phyloP scores from a whole-genome alignment of 1,140 invertebrate species.

The Globodera ellingtonae region DNA sequence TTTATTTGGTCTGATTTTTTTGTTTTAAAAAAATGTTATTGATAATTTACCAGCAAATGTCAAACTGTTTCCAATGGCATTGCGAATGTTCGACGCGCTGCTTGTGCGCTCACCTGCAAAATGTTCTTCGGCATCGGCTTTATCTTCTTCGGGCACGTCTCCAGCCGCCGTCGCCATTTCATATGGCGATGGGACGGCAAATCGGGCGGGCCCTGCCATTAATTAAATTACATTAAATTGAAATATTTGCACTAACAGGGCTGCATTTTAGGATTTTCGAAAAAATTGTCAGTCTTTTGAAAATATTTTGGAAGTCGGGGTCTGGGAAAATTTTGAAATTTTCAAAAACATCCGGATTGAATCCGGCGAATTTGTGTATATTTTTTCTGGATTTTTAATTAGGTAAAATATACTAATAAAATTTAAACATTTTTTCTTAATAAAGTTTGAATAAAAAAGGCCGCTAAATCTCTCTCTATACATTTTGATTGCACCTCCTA shows the following conservation, averaged over 20 bases:
- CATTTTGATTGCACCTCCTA: too few species aligned
- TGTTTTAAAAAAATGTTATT: not conserved
- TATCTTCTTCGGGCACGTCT: not conserved
- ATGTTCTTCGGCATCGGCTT: not conserved
- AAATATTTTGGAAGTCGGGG: too few species aligned
- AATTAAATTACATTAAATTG: too few species aligned
- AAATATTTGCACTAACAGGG: too few species aligned
- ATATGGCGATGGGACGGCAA: not conserved
- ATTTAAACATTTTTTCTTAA: too few species aligned
- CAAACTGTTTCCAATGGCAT: constrained; percentile 35
- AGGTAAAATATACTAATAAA: too few species aligned
- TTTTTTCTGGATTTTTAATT: not conserved
- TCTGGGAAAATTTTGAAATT: not conserved
- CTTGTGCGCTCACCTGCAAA: not conserved
- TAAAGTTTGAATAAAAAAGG: too few species aligned
- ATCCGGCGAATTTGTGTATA: not conserved
- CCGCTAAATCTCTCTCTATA: too few species aligned
- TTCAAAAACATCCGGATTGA: not conserved
- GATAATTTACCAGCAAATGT: constrained; percentile 32
- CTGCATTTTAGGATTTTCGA: too few species aligned
- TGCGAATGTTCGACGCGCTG: constrained; percentile 8
- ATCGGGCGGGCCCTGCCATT: not conserved
- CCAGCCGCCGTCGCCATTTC: not conserved
- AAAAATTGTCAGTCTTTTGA: too few species aligned
- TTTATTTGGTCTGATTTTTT: not conserved